Percentiles rank a stretch among this genome's conserved stretches.
These are phyloP conservation scores for Hypothenemus hampei DNA, from an alignment of 1,140 invertebrate genomes.

Conservation along the genomic window DNA sequence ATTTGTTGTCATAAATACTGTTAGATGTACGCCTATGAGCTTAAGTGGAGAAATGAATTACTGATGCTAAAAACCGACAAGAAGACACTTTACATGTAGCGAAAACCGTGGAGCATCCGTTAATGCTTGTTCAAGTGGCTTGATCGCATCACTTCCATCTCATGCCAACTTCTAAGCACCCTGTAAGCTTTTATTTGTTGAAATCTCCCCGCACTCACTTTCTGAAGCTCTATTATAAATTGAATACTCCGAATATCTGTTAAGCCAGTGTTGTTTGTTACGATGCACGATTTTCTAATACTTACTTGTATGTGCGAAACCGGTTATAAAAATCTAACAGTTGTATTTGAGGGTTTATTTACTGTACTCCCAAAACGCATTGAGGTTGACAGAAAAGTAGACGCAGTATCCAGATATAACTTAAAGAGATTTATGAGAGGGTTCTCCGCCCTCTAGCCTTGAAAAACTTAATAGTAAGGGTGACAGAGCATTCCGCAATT, in stretches of 20 bases:
- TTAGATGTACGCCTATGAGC: no score
- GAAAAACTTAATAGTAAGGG: constrained; percentile 18
- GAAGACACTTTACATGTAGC: constrained; percentile 22
- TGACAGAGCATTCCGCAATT: constrained; percentile 18
- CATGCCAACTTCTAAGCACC: constrained; percentile 20
- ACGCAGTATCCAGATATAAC: constrained; percentile 11
- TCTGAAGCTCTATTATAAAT: constrained; percentile 23
- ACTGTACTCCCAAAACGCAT: constrained; percentile 8
- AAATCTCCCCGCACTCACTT: constrained; percentile 11
- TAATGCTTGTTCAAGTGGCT: constrained; percentile 27
- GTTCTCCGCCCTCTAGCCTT: constrained; percentile 12
- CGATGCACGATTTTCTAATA: no score
- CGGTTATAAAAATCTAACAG: constrained; percentile 1
- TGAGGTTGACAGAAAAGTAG: constrained; percentile 13
- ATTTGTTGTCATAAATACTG: no score
- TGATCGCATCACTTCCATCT: constrained; percentile 28
- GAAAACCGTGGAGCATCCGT: constrained; percentile 24
- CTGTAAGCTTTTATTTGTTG: constrained; percentile 21
- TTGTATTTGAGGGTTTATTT: constrained; percentile 8
- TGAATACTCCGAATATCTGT: constrained; percentile 14
- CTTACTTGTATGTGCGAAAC: no score
- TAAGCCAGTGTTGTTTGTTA: background rate
- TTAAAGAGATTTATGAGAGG: constrained; percentile 15
- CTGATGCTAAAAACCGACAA: constrained; percentile 20
- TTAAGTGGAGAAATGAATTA: constrained; percentile 19